These are phyloP conservation scores for Aphis gossypii DNA, from an alignment of 1,140 invertebrate species.

Conservation along the genomic window DNA sequence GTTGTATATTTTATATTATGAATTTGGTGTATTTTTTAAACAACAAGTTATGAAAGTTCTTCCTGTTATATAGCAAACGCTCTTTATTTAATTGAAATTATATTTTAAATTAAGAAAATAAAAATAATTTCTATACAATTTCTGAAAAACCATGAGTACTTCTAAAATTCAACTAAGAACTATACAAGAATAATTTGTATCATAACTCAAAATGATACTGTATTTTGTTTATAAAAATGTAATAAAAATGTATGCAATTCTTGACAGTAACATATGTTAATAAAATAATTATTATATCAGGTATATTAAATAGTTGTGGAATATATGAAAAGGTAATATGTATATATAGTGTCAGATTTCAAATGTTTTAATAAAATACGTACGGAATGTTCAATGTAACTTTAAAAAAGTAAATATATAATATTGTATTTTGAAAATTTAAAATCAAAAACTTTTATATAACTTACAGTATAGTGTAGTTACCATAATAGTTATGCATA, in stretches of 20 bases:
- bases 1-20: constrained; percentile 11
- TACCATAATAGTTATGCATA: neutral
- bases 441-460: neutral
- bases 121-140: neutral
- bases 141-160: neutral
- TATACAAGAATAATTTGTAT: neutral
- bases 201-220: neutral
- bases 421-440: neutral
- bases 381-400: neutral
- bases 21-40: constrained; percentile 31
- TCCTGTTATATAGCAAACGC: neutral
- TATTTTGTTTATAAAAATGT: neutral
- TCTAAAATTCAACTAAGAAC: neutral
- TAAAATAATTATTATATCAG: neutral
- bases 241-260: neutral
- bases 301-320: neutral
- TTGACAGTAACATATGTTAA: neutral
- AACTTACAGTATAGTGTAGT: too few relatives aligned
- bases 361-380: neutral
- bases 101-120: constrained; percentile 10
- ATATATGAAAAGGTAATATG: too few relatives aligned
- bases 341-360: neutral
- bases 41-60: constrained; percentile 21
- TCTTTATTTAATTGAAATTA: constrained; percentile 26
- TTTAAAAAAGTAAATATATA: neutral